Base-by-base conservation (phyloP, 1,140 invertebrate species). In the Drosophila yakuba region DNA sequence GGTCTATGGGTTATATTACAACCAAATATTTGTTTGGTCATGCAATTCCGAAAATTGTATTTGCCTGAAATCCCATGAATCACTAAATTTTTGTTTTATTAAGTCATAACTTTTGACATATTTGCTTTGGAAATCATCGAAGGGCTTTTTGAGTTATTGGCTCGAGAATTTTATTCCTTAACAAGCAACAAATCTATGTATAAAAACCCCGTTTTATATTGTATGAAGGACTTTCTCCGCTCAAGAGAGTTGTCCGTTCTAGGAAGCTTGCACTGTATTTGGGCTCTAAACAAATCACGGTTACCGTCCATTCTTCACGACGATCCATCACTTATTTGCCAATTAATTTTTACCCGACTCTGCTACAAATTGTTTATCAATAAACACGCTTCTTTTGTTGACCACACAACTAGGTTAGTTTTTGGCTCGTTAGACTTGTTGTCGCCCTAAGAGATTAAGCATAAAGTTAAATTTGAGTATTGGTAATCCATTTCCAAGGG, bases 311-410 rank as follows among this genome's bases (percentile, higher is more conserved):
- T 20, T 60, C 15, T 23, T 3, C 10, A 7, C 5, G 11, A 28
- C 45, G 59, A 67, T 64, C 47, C 64, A 64, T 66, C 47, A 64
- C 20, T 5, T 36, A 52, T 64, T 64, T 66, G 36, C 20, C 63
- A 62, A 48, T 62, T 41, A 41, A 44, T 41, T 50, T 14, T 15
- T 25, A 8, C 28, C 14, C 23, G 48, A 43, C 47, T 63, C 38
- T 51, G 32, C 6, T 20, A 63, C 59, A 23, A 51, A 64, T 68
- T 68, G 64, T 68, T 64, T 68, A 52, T 64, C 64, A 64, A 48
- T 12, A 68, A 63, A 36, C 45, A 43, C 38, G 17, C 47, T 51
- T 51, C 23, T 36, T 43, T 51, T 64, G 45, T 64, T 63, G 59
- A 36, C 47, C 36, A 38, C 36, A 15, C 15, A 44, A 67, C 36